Conservation (phyloP, 2,888 invertebrate genomes). For the Biston stratarius region DNA sequence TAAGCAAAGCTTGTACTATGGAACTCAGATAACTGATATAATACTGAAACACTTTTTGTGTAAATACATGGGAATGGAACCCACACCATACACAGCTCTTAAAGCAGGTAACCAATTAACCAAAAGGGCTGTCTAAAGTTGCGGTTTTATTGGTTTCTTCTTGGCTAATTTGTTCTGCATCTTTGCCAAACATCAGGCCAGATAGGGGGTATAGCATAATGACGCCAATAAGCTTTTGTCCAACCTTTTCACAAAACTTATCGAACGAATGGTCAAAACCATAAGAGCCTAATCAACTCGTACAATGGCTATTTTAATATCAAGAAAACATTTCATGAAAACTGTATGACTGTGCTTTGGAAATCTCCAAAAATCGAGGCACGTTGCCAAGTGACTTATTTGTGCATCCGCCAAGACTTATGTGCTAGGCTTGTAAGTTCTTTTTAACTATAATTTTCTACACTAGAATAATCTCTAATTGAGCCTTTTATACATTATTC, state of each 20-base stretch:
- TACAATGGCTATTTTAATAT: slow-evolving; percentile 6
- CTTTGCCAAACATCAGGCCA: too few relatives aligned
- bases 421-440: background rate
- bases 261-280: background rate
- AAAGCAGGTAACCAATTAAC: too few relatives aligned
- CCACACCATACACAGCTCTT: too few relatives aligned
- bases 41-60: too few relatives aligned
- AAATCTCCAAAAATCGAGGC: slow-evolving; percentile 22
- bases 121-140: too few relatives aligned
- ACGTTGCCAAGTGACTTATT: slow-evolving; percentile 26
- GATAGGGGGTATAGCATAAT: too few relatives aligned
- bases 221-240: too few relatives aligned
- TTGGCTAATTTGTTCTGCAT: too few relatives aligned
- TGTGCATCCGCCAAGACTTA: background rate
- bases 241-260: background rate
- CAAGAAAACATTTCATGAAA: slow-evolving; percentile 6
- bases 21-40: too few relatives aligned
- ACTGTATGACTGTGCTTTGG: slow-evolving; percentile 4
- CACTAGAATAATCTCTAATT: background rate
- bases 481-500: background rate
- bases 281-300: background rate
- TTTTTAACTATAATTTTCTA: background rate
- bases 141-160: too few relatives aligned
- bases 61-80: too few relatives aligned
- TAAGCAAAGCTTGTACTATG: too few relatives aligned